A percentile compares a stretch with the other conserved stretches of the same genome.
These are phyloP conservation scores for Hippotragus niger DNA, from an alignment of 2,113 vertebrate species.

Conservation along the genomic window DNA sequence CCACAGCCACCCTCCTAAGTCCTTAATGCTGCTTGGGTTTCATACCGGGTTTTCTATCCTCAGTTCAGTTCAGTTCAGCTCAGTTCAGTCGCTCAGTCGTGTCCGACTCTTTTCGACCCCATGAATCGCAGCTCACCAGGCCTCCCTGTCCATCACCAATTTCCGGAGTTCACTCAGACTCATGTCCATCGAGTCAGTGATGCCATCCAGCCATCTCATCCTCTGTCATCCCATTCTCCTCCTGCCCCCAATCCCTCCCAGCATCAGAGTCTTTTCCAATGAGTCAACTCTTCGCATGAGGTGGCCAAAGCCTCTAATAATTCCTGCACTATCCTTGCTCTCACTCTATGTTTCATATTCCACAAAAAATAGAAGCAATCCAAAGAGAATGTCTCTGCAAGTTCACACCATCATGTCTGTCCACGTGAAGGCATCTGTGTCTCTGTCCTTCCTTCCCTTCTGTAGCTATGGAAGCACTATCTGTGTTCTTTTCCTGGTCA, in stretches of 20 bases:
- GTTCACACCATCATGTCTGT: background rate
- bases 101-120: no score
- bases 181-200: no score
- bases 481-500: background rate
- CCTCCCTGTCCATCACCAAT: no score
- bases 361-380: background rate
- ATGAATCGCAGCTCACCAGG: accelerated
- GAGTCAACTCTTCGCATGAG: no score
- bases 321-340: background rate
- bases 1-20: background rate
- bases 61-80: background rate
- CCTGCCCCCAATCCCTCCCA: no score
- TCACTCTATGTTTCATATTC: background rate
- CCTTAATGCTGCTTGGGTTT: background rate
- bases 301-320: background rate
- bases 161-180: no score
- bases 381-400: background rate
- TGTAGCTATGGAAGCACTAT: background rate
- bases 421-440: background rate
- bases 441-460: background rate
- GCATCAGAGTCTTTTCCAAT: no score
- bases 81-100: no score
- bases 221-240: no score
- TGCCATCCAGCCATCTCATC: no score
- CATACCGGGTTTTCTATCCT: background rate